Conservation (phyloP, 2,888 invertebrate genomes). For the Ochropleura leucogaster region DNA sequence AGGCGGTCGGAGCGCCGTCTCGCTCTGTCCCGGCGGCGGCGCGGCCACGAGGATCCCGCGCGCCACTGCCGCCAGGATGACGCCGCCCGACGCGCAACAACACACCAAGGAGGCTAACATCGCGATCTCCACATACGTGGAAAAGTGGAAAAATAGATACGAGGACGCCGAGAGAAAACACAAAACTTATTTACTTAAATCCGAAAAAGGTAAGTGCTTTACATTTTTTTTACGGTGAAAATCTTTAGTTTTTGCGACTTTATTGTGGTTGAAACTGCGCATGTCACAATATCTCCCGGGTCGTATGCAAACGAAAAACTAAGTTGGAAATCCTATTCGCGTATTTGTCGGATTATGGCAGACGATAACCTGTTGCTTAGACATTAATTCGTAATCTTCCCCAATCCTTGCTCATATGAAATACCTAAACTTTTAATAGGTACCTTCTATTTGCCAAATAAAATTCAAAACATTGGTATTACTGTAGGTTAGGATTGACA, state of each 20-base stretch:
- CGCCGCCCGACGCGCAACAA: conserved; percentile 88
- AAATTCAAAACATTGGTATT: conserved; percentile 48
- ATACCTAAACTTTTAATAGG: conserved; percentile 60
- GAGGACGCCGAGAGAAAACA: conserved; percentile 93
- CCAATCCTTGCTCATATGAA: conserved; percentile 73
- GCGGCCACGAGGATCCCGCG: conserved; percentile 88
- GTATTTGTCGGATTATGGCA: conserved; percentile 87
- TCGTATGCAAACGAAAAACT: conserved; percentile 85
- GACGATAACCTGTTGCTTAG: conserved; percentile 88
- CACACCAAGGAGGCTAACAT: conserved; percentile 87
- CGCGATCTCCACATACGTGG: conserved; percentile 88
- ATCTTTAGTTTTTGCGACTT: conserved; percentile 70
- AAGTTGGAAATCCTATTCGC: conserved; percentile 84
- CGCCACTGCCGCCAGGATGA: conserved; percentile 88
- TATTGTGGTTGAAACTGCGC: conserved; percentile 78
- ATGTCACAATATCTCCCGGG: conserved; percentile 78
- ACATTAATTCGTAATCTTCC: conserved; percentile 84
- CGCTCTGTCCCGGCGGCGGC: conserved; percentile 83
- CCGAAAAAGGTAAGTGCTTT: conserved; percentile 92
- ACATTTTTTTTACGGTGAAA: conserved; percentile 63
- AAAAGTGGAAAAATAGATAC: conserved; percentile 93
- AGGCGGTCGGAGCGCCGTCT: conserved; percentile 86
- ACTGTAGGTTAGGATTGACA: conserved; percentile 61
- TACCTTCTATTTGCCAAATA: conserved; percentile 36
- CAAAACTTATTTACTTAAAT: conserved; percentile 92